These are phyloP conservation scores for Rambutsinella grinnellia DNA, from an alignment of 2,888 invertebrate species.

Conservation along the genomic window DNA sequence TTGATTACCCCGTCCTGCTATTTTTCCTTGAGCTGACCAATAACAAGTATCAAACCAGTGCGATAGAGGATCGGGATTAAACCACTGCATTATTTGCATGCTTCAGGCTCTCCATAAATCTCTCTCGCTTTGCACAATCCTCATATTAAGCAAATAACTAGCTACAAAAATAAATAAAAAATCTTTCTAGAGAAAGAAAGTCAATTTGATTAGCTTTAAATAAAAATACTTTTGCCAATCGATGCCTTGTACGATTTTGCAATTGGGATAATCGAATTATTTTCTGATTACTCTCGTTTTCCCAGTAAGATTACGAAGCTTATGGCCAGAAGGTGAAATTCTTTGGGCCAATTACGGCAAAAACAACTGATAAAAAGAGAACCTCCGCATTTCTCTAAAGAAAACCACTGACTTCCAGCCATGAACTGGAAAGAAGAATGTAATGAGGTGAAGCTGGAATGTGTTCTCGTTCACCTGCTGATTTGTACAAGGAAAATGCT, in stretches of 20 bases:
- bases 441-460: not conserved
- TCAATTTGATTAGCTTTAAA: not conserved
- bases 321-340: conserved; percentile 24
- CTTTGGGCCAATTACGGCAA: conserved; percentile 34
- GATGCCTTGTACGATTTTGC: not conserved
- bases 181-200: too few species aligned
- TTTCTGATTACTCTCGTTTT: not conserved
- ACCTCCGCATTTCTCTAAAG: conserved; percentile 1
- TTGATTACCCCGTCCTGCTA: conserved; percentile 19
- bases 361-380: conserved; percentile 34
- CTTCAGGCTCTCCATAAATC: not conserved
- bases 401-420: conserved; percentile 38
- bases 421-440: not conserved
- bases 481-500: too few species aligned
- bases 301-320: not conserved
- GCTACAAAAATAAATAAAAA: not conserved
- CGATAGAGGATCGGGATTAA: too few species aligned
- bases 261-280: not conserved
- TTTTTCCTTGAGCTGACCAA: not conserved
- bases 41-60: too few species aligned
- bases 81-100: not conserved
- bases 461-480: too few species aligned
- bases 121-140: not conserved
- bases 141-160: not conserved
- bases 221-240: not conserved